Base-by-base conservation (phyloP, 2,113 vertebrate species). In the Seriola dumerili region DNA sequence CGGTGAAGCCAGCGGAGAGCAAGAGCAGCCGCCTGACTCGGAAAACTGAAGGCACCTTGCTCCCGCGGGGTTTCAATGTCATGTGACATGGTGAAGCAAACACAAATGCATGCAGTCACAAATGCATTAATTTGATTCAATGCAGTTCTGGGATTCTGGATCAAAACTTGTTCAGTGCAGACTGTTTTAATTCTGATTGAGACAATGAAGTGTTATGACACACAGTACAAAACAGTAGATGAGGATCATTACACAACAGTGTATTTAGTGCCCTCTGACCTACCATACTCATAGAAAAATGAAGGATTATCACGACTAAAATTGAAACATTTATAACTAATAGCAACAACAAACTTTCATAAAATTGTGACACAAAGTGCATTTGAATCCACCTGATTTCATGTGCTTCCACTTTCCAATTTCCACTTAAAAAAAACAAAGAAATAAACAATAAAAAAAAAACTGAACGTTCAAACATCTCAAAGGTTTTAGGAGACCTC, bases 171-270 rank as follows among this genome's bases (percentile, higher is more conserved):
- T 19, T 69, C 19, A 25, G 17, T 61, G 66, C 23, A 69, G 1
- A 29, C 17, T n/a, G 12, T 58, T 55, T 72, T 12, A 72, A 40
- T 70, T 64, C 9, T 70, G 48, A 63, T 14, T 63, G 42, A 62
- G 68, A 63, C 36, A 44, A 16, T 64, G 16, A 50, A 23, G n/a
- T 71, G 40, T 38, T 38, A 29, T 29, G 9, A 36, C 29, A 48
- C 14, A 50, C 1, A 54, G 29, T 21, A 23, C 11, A 70, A 55
- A 59, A 63, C n/a, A 70, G 42, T 7, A 68, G 17, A 78, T 61
- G 6, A 69, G 21, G 21, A 68, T 48, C 21, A 68, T 17, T 68
- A 19, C 8, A 73, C 3, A 29, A 29, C 44, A 19, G 14, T 29
- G n/a, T 44, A n/a, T 48, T 48, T 10, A 61, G 38, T 32, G 6